These are phyloP conservation scores for Tetranychus urticae DNA, from an alignment of 1,140 invertebrate species.

Conservation along the genomic window DNA sequence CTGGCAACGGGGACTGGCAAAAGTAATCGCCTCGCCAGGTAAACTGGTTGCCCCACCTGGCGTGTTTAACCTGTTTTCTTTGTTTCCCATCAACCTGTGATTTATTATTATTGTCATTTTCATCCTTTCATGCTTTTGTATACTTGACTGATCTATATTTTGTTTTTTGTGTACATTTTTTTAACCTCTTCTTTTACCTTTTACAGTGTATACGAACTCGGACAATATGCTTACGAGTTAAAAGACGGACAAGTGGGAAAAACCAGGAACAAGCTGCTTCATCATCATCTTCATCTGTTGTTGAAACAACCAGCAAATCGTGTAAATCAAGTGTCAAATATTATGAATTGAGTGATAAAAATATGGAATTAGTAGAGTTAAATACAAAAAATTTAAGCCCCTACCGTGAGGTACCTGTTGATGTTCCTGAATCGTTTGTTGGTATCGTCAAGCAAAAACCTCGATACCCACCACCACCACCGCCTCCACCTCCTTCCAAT, in stretches of 20 bases:
- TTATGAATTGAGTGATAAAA: constrained; percentile 2
- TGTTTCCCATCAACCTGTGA: too few relatives aligned
- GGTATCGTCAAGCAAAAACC: constrained; percentile 9
- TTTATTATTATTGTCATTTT: too few relatives aligned
- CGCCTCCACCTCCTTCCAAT: background rate
- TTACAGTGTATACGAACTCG: constrained; percentile 76
- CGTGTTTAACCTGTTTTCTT: too few relatives aligned
- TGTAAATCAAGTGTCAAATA: background rate
- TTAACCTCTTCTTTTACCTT: background rate
- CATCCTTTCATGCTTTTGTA: too few relatives aligned
- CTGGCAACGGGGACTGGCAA: too few relatives aligned
- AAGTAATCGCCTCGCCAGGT: too few relatives aligned
- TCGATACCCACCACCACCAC: constrained; percentile 10
- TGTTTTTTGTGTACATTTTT: too few relatives aligned
- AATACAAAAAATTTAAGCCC: constrained; percentile 1
- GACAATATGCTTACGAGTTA: constrained; percentile 74
- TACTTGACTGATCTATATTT: too few relatives aligned
- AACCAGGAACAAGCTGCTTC: background rate
- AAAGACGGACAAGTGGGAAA: constrained; percentile 46
- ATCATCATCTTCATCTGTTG: background rate
- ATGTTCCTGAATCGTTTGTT: constrained; percentile 85
- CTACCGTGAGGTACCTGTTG: constrained; percentile 80
- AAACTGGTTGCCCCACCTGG: too few relatives aligned
- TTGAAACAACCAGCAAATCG: background rate
- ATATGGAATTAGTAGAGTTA: constrained; percentile 11